Evolutionary conservation across 2,797 vertebrate genomes (phyloP).

Genomic region (Bufotes viridis): DNA sequence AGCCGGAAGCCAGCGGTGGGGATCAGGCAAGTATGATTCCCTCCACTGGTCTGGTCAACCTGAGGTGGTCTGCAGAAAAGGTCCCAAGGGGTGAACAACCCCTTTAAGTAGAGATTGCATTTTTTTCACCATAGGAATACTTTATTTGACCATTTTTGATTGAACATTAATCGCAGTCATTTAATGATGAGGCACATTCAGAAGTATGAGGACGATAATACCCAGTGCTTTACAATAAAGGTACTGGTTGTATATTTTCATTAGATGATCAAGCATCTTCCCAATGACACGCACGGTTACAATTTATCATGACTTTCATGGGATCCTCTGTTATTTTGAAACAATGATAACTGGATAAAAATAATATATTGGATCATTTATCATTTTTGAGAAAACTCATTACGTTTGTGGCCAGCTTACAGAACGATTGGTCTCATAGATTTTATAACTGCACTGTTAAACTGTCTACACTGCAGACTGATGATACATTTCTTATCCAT

Average conservation of each 20-base stretch:
- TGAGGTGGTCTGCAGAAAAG: no score
- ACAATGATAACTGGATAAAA: neutral
- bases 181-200: neutral
- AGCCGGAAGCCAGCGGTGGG: no score
- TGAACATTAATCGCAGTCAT: neutral
- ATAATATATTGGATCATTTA: constrained; percentile 10
- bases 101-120: no score
- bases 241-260: neutral
- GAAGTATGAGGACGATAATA: neutral
- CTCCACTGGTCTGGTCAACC: no score
- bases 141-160: neutral
- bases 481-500: neutral
- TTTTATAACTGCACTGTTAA: neutral
- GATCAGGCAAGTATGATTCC: no score
- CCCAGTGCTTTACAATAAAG: neutral
- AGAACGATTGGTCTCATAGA: neutral
- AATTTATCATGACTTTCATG: constrained; percentile 4
- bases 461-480: neutral
- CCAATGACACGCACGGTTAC: neutral
- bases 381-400: constrained; percentile 21
- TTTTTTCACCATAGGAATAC: neutral
- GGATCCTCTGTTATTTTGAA: neutral
- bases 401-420: neutral
- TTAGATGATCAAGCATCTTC: neutral
- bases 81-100: no score